Conservation (phyloP, 2,888 invertebrate species). For the Mythimna albipuncta region DNA sequence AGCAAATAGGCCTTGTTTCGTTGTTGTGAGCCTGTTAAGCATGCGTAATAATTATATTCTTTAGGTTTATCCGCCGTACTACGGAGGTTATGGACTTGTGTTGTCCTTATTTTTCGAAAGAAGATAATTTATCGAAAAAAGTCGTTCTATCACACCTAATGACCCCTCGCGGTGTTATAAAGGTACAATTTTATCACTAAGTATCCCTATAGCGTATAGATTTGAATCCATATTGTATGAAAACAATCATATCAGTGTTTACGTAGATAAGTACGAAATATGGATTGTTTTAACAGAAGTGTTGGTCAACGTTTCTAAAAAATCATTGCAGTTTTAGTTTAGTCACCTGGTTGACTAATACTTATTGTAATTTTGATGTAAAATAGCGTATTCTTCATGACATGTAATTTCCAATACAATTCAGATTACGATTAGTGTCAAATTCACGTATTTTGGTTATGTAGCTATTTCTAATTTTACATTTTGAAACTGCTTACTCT, state of each 20-base stretch:
- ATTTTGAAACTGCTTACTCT: neutral
- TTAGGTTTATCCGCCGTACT: slow-evolving; percentile 83
- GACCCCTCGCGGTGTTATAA: slow-evolving; percentile 82
- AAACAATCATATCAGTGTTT: slow-evolving; percentile 84
- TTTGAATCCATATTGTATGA: slow-evolving; percentile 72
- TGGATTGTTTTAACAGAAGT: slow-evolving; percentile 67
- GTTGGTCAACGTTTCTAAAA: slow-evolving; percentile 62
- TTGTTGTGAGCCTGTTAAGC: slow-evolving; percentile 65
- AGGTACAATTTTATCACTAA: slow-evolving; percentile 79
- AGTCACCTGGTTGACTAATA: slow-evolving; percentile 39
- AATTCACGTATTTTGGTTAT: neutral
- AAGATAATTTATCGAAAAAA: slow-evolving; percentile 83
- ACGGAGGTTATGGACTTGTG: slow-evolving; percentile 89
- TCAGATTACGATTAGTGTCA: neutral
- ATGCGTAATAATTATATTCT: slow-evolving; percentile 78
- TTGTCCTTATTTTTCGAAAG: slow-evolving; percentile 84
- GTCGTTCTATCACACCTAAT: slow-evolving; percentile 85
- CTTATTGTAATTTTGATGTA: slow-evolving; percentile 29
- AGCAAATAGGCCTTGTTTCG: slow-evolving; percentile 68
- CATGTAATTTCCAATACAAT: slow-evolving; percentile 8
- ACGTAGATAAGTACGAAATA: slow-evolving; percentile 77
- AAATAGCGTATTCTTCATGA: slow-evolving; percentile 3
- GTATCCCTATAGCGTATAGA: slow-evolving; percentile 65
- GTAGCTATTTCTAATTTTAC: neutral
- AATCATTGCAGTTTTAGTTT: slow-evolving; percentile 53